A percentile compares a stretch with the other conserved stretches of the same genome.
phyloP scores from a whole-genome alignment of 2,888 invertebrate species.

The Vanessa cardui region DNA sequence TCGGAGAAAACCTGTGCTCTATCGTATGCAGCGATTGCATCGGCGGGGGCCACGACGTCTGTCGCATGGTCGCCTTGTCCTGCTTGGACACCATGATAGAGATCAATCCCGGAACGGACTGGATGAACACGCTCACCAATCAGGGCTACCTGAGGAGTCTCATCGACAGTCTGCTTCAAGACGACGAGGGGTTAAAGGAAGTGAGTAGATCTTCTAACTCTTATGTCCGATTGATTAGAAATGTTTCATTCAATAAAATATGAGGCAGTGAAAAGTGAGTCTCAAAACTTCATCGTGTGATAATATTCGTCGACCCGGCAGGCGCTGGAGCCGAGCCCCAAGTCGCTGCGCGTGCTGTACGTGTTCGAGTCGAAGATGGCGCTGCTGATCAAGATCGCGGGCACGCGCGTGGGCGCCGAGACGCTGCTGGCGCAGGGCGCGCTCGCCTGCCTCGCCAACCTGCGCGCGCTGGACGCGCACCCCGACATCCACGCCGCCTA shows the following conservation, averaged over 20 bases:
- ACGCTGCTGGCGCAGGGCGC: slow-evolving; percentile 89
- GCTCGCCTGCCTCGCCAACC: slow-evolving; percentile 85
- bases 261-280: too few species aligned
- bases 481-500: slow-evolving; percentile 83
- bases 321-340: slow-evolving; percentile 86
- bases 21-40: slow-evolving; percentile 92
- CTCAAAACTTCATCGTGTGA: too few species aligned
- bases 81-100: slow-evolving; percentile 91
- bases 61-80: slow-evolving; percentile 93
- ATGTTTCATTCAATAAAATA: too few species aligned
- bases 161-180: slow-evolving; percentile 90
- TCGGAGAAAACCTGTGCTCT: slow-evolving; percentile 91
- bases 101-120: slow-evolving; percentile 86
- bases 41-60: slow-evolving; percentile 92
- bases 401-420: slow-evolving; percentile 86
- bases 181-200: slow-evolving; percentile 86
- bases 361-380: slow-evolving; percentile 95
- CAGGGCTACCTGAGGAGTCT: slow-evolving; percentile 91
- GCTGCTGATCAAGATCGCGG: slow-evolving; percentile 87
- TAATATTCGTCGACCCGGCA: slow-evolving; percentile 33
- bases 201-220: slow-evolving; percentile 48
- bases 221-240: too few species aligned
- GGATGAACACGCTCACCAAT: slow-evolving; percentile 70
- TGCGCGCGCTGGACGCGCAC: slow-evolving; percentile 88
- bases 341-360: slow-evolving; percentile 89